A percentile compares a stretch with the other conserved stretches of the same genome.
Evolutionary conservation across 2,797 vertebrate genomes (phyloP).

Genomic region (Lutjanus campechanus): DNA sequence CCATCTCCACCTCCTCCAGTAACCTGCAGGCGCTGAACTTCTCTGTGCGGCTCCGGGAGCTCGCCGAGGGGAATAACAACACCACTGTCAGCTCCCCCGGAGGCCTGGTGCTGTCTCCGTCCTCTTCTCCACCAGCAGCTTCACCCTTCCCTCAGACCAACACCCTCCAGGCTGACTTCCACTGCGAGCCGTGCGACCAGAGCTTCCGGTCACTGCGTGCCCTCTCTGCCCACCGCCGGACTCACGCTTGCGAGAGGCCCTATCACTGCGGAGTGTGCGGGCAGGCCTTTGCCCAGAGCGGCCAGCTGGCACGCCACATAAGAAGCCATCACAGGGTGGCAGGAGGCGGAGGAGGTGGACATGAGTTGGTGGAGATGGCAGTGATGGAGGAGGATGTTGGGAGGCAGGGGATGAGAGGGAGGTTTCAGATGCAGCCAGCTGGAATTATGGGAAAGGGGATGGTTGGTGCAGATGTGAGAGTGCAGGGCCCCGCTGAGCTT

Average conservation of each 20-base stretch:
- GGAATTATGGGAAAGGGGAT: conserved; percentile 58
- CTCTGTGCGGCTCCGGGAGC: conserved; percentile 84
- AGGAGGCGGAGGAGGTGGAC: conserved; percentile 43
- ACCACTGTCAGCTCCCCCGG: conserved; percentile 45
- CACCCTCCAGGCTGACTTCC: conserved; percentile 63
- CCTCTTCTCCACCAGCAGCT: conserved; percentile 81
- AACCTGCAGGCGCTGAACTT: conserved; percentile 83
- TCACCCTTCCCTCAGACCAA: conserved; percentile 80
- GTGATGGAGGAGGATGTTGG: conserved; percentile 70
- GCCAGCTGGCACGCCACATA: conserved; percentile 87
- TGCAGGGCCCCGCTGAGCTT: conserved; percentile 63
- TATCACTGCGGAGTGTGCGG: conserved; percentile 87
- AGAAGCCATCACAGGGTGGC: conserved; percentile 79
- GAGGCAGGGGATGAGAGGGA: conserved; percentile 59
- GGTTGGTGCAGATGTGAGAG: conserved; percentile 36
- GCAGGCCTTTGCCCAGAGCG: conserved; percentile 85
- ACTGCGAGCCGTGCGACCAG: conserved; percentile 87
- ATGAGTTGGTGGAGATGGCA: conserved; percentile 58
- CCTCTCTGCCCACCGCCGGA: conserved; percentile 88
- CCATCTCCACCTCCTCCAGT: conserved; percentile 29
- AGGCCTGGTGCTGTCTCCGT: conserved; percentile 78
- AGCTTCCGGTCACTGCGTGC: conserved; percentile 87
- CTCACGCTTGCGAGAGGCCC: conserved; percentile 83
- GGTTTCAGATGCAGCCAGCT: conserved; percentile 66
- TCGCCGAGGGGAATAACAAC: conserved; percentile 79